Evolutionary conservation across 2,888 invertebrate genomes (phyloP).

Genomic region (Exephanes ischioxanthus): DNA sequence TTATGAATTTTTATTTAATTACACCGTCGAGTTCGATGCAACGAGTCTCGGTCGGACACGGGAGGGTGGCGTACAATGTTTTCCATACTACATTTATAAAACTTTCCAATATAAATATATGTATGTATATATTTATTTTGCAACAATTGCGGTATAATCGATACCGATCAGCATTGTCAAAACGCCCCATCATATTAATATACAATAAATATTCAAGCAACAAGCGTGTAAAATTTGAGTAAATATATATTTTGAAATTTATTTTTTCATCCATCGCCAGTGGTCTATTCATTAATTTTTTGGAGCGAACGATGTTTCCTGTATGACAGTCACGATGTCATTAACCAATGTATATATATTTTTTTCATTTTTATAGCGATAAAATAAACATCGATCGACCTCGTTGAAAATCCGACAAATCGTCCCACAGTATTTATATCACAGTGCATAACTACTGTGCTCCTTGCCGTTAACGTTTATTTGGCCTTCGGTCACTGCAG

Average conservation of each 20-base stretch:
- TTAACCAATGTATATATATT: no score
- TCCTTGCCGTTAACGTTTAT: not conserved
- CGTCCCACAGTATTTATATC: not conserved
- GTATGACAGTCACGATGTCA: no score
- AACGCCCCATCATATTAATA: not conserved
- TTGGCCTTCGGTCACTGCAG: not conserved
- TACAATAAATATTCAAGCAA: not conserved
- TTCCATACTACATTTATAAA: not conserved
- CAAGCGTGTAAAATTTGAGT: no score
- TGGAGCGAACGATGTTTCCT: no score
- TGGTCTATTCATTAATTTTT: no score
- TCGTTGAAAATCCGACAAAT: not conserved
- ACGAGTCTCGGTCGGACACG: not conserved
- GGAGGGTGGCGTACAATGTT: not conserved
- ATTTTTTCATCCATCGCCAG: no score
- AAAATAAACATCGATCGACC: no score
- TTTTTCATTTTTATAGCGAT: no score
- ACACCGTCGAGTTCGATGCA: constrained; percentile 12
- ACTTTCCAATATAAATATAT: not conserved
- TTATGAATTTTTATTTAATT: constrained; percentile 63
- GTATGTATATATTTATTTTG: not conserved
- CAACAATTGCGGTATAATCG: not conserved
- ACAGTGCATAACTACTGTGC: not conserved
- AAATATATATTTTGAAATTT: no score
- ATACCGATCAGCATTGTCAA: not conserved